Base-by-base conservation (phyloP, 2,797 vertebrate species). In the Ptychadena robeensis region DNA sequence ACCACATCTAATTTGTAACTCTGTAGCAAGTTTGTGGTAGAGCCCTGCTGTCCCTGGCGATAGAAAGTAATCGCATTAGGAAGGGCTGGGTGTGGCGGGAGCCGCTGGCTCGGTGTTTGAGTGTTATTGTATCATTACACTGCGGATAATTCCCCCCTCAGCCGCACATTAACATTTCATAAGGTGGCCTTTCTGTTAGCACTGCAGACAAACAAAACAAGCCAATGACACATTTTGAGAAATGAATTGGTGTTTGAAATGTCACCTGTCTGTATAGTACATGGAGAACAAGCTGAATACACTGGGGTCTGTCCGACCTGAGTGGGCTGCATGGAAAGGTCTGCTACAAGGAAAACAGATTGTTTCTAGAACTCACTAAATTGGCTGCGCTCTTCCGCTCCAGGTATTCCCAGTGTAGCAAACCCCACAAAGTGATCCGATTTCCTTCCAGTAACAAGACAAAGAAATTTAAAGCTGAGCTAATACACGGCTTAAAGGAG, bases 161-260 rank as follows among this genome's bases (percentile, higher is more conserved):
- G 32, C 28, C 44, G 61, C 31, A 18, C 30, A 80, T 71, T 70
- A 80, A 80, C 67, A 63, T 80, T 80, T 79, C 65, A 80, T 71
- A 61, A 63, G 9, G 30, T 73, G 53, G 28, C 72, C 48, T 73
- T 73, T 59, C 25, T 37, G 22, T 59, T 40, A 10, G 10, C 14
- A 3, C 44, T 15, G 59, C 73, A 40, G 32, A 66, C 35, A 77
- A 67, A 48, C 28, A n/a, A 67, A 78, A 25, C 35, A 69, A 69
- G 25, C 18, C 12, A 15, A 15, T 15, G 15, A 22, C 18, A 22
- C 6, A 1, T 1, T 53, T 8, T 53, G 44, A 69, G 57, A 38
- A 34, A 80, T 53, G 30, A 71, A 27, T 40, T 38, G 28, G 34
- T 64, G 35, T 59, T 5, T 10, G 34, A 64, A 75, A 64, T 64